Conservation (phyloP, 2,888 invertebrate species). For the Physocephala rufipes region DNA sequence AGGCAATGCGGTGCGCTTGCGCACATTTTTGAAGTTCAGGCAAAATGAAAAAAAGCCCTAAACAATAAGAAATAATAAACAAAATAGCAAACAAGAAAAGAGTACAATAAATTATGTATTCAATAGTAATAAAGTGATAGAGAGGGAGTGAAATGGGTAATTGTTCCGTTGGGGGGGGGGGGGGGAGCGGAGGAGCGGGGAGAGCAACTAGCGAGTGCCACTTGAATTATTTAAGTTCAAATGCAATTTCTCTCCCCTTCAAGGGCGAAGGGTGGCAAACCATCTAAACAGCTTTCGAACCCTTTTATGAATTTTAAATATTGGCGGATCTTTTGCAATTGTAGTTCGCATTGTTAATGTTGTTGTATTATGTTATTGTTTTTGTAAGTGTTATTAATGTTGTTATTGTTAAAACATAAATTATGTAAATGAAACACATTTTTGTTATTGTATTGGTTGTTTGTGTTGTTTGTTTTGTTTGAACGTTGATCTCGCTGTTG, state of each 20-base stretch:
- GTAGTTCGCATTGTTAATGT: too few relatives aligned
- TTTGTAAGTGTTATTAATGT: neutral
- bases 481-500: too few relatives aligned
- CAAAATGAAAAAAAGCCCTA: too few relatives aligned
- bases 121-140: neutral
- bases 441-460: constrained; percentile 10
- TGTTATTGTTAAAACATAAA: neutral
- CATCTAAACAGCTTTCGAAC: neutral
- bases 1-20: too few relatives aligned
- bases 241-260: neutral
- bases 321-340: neutral
- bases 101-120: neutral
- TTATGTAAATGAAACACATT: constrained; percentile 21
- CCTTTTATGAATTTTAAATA: neutral
- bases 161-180: neutral
- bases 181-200: too few relatives aligned
- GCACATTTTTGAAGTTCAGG: too few relatives aligned
- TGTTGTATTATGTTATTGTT: constrained; percentile 1
- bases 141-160: neutral
- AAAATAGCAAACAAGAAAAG: neutral
- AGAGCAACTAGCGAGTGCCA: constrained; percentile 21
- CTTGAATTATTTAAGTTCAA: constrained; percentile 23
- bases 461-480: neutral
- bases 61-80: neutral
- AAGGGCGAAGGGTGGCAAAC: neutral